Evolutionary conservation across 2,888 invertebrate genomes (phyloP).

Genomic region (Drosophila koepferae): DNA sequence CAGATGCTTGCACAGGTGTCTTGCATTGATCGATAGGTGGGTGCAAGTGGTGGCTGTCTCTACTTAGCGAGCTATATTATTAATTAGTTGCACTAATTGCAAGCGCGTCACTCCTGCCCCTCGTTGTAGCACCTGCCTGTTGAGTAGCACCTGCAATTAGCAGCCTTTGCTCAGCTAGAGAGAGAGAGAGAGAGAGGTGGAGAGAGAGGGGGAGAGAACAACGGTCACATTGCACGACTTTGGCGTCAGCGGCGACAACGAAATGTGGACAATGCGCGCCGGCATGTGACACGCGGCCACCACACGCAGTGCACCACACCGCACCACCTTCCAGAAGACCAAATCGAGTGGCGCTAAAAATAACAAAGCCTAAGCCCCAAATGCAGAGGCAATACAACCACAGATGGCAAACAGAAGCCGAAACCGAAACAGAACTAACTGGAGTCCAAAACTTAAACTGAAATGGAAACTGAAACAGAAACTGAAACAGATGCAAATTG

Average conservation of each 20-base stretch:
- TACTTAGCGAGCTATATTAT: conserved; percentile 43
- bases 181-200: background rate
- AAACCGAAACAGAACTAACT: background rate
- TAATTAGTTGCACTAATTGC: conserved; percentile 63
- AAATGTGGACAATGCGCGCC: conserved; percentile 34
- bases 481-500: conserved; percentile 8
- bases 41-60: conserved; percentile 10
- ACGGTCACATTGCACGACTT: conserved; percentile 63
- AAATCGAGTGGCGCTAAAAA: conserved; percentile 62
- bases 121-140: conserved; percentile 6
- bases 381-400: conserved; percentile 44
- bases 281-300: conserved; percentile 69
- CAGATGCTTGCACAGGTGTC: conserved; percentile 1
- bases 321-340: conserved; percentile 7
- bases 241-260: conserved; percentile 28
- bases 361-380: conserved; percentile 63
- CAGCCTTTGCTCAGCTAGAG: conserved; percentile 4
- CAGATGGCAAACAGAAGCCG: conserved; percentile 26
- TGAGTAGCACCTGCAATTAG: conserved; percentile 47
- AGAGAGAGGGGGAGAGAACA: background rate
- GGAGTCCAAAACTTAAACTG: conserved; percentile 2
- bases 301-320: conserved; percentile 52
- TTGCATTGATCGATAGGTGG: conserved; percentile 22
- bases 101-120: conserved; percentile 6
- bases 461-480: conserved; percentile 8